Percentiles rank a stretch among this genome's conserved stretches.
Evolutionary conservation across 1,140 invertebrate genomes (phyloP).

Genomic region (Drosophila ercepeae): DNA sequence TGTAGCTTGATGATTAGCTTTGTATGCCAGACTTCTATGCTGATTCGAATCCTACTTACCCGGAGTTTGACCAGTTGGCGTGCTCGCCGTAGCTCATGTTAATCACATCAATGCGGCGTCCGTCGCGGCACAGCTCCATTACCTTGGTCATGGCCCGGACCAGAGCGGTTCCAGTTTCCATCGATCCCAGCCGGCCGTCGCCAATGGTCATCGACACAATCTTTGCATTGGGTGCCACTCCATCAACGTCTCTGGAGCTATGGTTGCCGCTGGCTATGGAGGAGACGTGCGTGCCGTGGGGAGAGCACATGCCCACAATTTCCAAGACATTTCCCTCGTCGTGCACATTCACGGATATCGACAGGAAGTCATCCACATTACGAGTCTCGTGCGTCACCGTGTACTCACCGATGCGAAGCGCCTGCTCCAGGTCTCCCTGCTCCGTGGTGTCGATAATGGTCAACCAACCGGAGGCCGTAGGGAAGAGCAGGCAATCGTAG

Average conservation of each 20-base stretch:
- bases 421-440: constrained; percentile 90
- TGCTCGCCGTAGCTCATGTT: constrained; percentile 99
- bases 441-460: constrained; percentile 84
- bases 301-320: constrained; percentile 95
- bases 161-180: constrained; percentile 98
- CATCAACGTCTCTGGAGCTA: constrained; percentile 95
- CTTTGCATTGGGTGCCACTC: constrained; percentile 98
- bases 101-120: constrained; percentile 91
- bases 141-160: constrained; percentile 95
- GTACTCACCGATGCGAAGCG: constrained; percentile 93
- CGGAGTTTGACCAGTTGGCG: constrained; percentile 94
- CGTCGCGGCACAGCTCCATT: constrained; percentile 88
- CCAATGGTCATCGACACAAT: constrained; percentile 96
- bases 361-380: constrained; percentile 93
- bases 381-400: constrained; percentile 91
- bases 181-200: constrained; percentile 93
- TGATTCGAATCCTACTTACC: constrained; percentile 85
- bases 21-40: neutral
- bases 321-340: constrained; percentile 96
- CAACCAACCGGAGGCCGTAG: constrained; percentile 89
- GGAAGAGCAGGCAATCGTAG: constrained; percentile 97
- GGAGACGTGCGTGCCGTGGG: constrained; percentile 98
- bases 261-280: constrained; percentile 97
- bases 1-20: constrained; percentile 7
- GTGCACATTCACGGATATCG: constrained; percentile 96